phyloP scores from a whole-genome alignment of 2,113 vertebrate genomes.

The Manacus vitellinus region DNA sequence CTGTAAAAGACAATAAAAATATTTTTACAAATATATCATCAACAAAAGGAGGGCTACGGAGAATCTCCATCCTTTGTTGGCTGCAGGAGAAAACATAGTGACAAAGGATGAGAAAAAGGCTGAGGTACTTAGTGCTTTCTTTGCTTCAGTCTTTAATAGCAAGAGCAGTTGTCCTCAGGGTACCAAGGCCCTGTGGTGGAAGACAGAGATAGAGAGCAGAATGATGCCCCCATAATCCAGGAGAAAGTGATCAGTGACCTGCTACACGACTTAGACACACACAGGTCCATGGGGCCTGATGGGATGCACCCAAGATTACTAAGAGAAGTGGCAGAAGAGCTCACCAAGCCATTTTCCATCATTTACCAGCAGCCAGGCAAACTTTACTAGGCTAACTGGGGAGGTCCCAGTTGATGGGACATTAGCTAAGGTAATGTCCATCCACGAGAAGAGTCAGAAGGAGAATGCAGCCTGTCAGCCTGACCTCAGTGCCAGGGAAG shows the following conservation, averaged over 20 bases:
- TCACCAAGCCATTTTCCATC: neutral
- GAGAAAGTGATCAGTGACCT: neutral
- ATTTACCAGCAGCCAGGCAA: neutral
- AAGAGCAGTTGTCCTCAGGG: neutral
- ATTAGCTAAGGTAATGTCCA: neutral
- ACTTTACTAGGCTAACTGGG: too few species aligned
- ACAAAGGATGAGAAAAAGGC: neutral
- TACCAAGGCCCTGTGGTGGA: neutral
- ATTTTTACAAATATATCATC: neutral
- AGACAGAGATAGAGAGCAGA: neutral
- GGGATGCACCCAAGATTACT: neutral
- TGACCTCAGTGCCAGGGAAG: neutral
- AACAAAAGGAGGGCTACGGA: neutral
- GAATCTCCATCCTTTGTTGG: neutral
- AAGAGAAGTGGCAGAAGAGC: neutral
- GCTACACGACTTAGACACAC: neutral
- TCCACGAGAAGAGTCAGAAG: neutral
- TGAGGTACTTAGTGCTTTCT: neutral
- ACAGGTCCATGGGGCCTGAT: neutral
- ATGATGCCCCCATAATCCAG: neutral
- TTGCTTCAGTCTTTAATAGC: neutral
- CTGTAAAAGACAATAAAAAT: neutral
- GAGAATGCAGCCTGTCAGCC: neutral
- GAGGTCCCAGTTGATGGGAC: neutral
- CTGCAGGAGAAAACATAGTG: neutral